Evolutionary conservation across 1,140 invertebrate species (phyloP), one percentile per base, ranked within the genome.

Genomic region (Drosophila dunni): DNA sequence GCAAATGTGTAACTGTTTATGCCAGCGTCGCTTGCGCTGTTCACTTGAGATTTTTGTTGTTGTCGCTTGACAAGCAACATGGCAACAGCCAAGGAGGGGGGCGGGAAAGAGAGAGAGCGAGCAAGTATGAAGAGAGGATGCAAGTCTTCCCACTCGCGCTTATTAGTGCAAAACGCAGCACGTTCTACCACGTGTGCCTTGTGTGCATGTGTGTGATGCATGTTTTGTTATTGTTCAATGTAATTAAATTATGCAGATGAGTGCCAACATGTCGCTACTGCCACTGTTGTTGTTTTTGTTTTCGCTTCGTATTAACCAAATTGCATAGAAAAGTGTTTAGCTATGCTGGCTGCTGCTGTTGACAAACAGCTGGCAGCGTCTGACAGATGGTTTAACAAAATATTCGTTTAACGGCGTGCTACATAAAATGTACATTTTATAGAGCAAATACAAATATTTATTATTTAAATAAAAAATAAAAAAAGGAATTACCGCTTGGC

Each of bases 401-500:
- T 60, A 45, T 7, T n/a, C 24, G 29, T 38, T 38, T 17, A 15
- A 42, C 17, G 7, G n/a, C 6, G n/a, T 34, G 15, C 9, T 46
- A 24, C 3, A 29, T 17, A 40, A 36, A 15, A 15, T 36, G 8
- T 9, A 53, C 15, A 17, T 15, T 56, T 11, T 58, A 51, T 63
- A 53, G n/a, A 6, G 10, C 0, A 15, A 44, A 53, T 7, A 20
- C 24, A 29, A 53, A 64, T 45, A n/a, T 51, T n/a, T n/a, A 5
- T 44, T 57, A 33, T 33, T 44, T 57, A 33, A 33, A 44, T 5
- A 34, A 20, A 9, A 44, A 34, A 34, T 20, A 11, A 36, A 45
- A 46, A 2, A 34, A 46, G 13, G n/a, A 10, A 15, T 36, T 24
- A 15, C 15, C 17, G 11, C 75, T 81, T 85, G 97, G 96, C 97